Conservation (phyloP, 1,140 invertebrate species). For the Aphis craccivora region DNA sequence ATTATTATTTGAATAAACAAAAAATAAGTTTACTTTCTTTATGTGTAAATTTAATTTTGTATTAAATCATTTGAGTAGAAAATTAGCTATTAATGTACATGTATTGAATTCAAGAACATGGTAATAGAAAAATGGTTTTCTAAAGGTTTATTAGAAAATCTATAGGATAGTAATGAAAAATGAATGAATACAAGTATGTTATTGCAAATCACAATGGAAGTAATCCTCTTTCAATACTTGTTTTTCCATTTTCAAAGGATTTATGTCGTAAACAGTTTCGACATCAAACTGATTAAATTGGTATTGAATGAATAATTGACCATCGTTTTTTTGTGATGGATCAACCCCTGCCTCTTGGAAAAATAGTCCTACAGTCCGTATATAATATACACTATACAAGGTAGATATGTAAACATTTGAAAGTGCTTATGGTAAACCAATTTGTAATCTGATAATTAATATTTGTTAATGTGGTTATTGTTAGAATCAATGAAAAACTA, state of each 20-base stretch:
- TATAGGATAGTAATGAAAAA: not conserved
- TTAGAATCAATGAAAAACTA: not conserved
- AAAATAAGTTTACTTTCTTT: not conserved
- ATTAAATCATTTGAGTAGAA: not conserved
- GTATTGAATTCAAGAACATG: not conserved
- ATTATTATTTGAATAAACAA: not conserved
- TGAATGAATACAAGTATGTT: not conserved
- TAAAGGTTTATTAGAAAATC: not conserved
- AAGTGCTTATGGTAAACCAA: not conserved
- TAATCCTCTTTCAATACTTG: constrained; percentile 18
- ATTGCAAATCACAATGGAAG: not conserved
- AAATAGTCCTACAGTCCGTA: not conserved
- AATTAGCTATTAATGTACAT: not conserved
- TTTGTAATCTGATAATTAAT: not conserved
- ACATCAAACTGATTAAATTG: constrained; percentile 20
- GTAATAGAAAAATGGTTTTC: not conserved
- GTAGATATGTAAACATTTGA: not conserved
- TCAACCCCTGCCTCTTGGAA: not conserved
- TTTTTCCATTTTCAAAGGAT: constrained; percentile 30
- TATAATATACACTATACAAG: not conserved
- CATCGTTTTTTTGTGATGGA: not conserved
- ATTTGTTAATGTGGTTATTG: not conserved
- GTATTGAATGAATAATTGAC: constrained; percentile 24
- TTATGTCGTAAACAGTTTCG: not conserved
- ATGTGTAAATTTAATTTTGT: not conserved